phyloP scores from a whole-genome alignment of 2,113 vertebrate species.

The Dipodomys stephensi region DNA sequence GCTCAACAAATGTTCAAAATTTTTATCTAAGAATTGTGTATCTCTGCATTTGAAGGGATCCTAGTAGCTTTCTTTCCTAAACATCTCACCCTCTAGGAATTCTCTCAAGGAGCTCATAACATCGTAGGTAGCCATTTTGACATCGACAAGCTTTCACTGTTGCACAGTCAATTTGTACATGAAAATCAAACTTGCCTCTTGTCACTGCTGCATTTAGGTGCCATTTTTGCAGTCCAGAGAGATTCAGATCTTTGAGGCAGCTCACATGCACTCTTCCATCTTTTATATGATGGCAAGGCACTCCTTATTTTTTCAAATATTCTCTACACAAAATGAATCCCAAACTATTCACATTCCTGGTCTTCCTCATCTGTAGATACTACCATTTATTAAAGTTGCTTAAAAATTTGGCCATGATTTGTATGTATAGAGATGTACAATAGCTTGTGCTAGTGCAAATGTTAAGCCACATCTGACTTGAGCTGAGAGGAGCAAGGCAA shows the following conservation, averaged over 20 bases:
- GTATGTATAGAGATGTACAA: not conserved
- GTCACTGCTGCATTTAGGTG: not conserved
- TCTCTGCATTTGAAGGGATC: not conserved
- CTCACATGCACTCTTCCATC: not conserved
- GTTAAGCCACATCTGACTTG: constrained; percentile 49
- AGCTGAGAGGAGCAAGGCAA: not conserved
- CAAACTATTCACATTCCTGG: not conserved
- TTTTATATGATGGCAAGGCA: constrained; percentile 21
- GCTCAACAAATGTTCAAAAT: constrained; percentile 42
- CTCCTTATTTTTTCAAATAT: not conserved
- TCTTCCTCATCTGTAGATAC: constrained; percentile 3
- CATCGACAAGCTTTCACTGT: not conserved
- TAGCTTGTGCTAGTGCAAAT: not conserved
- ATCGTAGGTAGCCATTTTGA: not conserved
- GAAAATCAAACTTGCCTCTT: not conserved
- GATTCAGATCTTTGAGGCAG: constrained; percentile 1
- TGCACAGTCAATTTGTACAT: constrained; percentile 7
- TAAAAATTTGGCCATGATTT: constrained; percentile 36
- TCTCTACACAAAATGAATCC: constrained; percentile 7
- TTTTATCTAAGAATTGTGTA: constrained; percentile 59
- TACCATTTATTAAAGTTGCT: constrained; percentile 16
- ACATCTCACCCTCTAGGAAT: constrained; percentile 7
- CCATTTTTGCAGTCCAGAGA: not conserved
- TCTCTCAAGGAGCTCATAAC: not conserved
- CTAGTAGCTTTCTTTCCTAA: constrained; percentile 57